Conservation (phyloP, 2,113 vertebrate species). For the Otocyon megalotis region DNA sequence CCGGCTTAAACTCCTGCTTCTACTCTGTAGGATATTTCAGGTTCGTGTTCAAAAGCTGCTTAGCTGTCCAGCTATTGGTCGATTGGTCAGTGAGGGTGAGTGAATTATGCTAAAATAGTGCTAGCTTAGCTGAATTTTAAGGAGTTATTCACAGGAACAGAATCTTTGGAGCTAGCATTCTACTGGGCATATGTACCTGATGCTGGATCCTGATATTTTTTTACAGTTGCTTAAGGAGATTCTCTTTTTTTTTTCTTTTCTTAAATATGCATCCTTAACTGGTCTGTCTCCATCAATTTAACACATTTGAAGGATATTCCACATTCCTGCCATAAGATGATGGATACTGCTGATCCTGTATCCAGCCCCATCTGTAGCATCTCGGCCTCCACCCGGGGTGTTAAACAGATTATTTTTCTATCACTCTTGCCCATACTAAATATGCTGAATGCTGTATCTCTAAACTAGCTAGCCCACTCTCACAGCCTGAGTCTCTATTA, state of each 20-base stretch:
- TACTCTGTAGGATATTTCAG: conserved; percentile 70
- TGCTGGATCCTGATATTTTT: not conserved
- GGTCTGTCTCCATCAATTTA: conserved; percentile 47
- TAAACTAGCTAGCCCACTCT: conserved; percentile 79
- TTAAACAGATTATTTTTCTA: conserved; percentile 87
- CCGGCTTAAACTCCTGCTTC: conserved; percentile 50
- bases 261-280: conserved; percentile 53
- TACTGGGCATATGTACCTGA: not conserved
- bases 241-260: not conserved
- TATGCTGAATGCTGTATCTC: conserved; percentile 78
- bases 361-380: conserved; percentile 80
- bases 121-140: conserved; percentile 50
- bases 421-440: conserved; percentile 78
- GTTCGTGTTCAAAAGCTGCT: conserved; percentile 68
- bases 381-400: conserved; percentile 82
- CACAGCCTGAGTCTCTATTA: conserved; percentile 80
- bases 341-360: conserved; percentile 74
- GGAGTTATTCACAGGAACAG: conserved; percentile 30
- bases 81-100: conserved; percentile 37
- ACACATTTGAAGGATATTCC: conserved; percentile 62
- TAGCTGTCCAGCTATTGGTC: conserved; percentile 41
- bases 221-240: conserved; percentile 57
- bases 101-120: not conserved
- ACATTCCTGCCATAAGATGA: conserved; percentile 69
- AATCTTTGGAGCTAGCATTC: conserved; percentile 38